Evolutionary conservation across 2,797 vertebrate species (phyloP).

Genomic region (Semotilus atromaculatus): DNA sequence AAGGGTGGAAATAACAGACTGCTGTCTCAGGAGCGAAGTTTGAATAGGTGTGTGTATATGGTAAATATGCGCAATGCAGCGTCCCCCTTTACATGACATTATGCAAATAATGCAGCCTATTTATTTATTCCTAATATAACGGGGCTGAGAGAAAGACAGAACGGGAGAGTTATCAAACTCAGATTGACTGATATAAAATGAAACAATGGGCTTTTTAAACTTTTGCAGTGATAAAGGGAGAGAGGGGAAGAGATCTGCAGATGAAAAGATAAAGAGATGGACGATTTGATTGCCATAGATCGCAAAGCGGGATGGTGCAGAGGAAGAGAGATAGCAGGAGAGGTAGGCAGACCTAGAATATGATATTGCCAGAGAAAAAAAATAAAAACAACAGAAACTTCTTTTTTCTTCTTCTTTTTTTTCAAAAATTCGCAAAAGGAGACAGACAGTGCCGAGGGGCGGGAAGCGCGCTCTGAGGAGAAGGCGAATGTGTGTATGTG

Average conservation of each 20-base stretch:
- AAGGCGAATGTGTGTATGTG: slow-evolving; percentile 45
- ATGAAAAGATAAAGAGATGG: slow-evolving; percentile 76
- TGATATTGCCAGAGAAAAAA: slow-evolving; percentile 56
- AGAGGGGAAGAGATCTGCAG: slow-evolving; percentile 77
- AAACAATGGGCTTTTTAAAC: slow-evolving; percentile 78
- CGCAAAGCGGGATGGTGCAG: slow-evolving; percentile 70
- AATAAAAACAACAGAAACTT: slow-evolving; percentile 45
- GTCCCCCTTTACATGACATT: slow-evolving; percentile 8
- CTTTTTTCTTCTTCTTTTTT: slow-evolving; percentile 40
- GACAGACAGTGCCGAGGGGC: slow-evolving; percentile 48
- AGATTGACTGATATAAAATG: slow-evolving; percentile 74
- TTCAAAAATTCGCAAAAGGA: slow-evolving; percentile 22
- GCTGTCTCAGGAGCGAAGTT: slow-evolving; percentile 73
- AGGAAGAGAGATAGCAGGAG: slow-evolving; percentile 70
- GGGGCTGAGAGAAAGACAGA: slow-evolving; percentile 42
- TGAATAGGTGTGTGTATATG: slow-evolving; percentile 52
- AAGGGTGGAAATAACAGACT: slow-evolving; percentile 79
- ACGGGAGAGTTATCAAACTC: slow-evolving; percentile 61
- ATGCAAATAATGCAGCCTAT: slow-evolving; percentile 36
- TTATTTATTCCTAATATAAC: slow-evolving; percentile 30
- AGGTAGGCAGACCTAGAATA: slow-evolving; percentile 56
- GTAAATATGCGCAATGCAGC: slow-evolving; percentile 29
- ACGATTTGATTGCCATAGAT: slow-evolving; percentile 75
- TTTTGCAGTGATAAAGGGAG: slow-evolving; percentile 64
- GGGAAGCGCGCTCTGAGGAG: slow-evolving; percentile 53